Evolutionary conservation across 2,797 vertebrate species (phyloP), one percentile per base, ranked within the genome.

Genomic region (Micrastur ruficollis): DNA sequence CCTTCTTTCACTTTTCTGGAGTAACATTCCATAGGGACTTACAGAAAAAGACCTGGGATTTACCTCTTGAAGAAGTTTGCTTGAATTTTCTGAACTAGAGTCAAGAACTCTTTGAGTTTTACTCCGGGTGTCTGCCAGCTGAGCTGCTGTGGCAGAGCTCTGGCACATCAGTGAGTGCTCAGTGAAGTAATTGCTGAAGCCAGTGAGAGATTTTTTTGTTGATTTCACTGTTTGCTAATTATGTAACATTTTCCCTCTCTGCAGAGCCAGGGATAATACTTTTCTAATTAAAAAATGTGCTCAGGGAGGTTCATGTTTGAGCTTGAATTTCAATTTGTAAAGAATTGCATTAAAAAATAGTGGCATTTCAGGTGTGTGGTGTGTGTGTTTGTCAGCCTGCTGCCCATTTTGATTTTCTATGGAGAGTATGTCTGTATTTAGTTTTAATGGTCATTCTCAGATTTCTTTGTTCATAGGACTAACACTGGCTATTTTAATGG

Each of bases 251-350:
- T 34, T 10, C 16, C 14, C 44, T 40, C 47, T 58, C 73, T 38
- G 36, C 63, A 82, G 86, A 94, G 40, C 80, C 56, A 53, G 55
- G 32, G 86, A 46, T 90, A 95, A 94, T 90, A 70, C 88, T 85
- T 90, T 85, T 75, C 32, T 93, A 89, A 94, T 94, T 95, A 95
- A 93, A 81, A 76, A 84, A 27, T 49, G 36, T 73, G 32, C 61
- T 56, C 26, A 71, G 26, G 29, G 36, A 89, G 19, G 17, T 80
- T 93, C 88, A 46, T 63, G 82, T 81, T 81, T 85, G 47, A 90
- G 56, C 67, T 73, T 89, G 90, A 79, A 58, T 73, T 94, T 81
- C 20, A 62, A 3, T 91, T 79, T 81, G 18, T 72, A 76, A 86
- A 86, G 66, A 74, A 66, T 50, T 46, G 16, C 11, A 70, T 89